A percentile compares a stretch with the other conserved stretches of the same genome.
These are phyloP conservation scores for Suillia variegata DNA, from an alignment of 2,888 invertebrate genomes.

Conservation along the genomic window DNA sequence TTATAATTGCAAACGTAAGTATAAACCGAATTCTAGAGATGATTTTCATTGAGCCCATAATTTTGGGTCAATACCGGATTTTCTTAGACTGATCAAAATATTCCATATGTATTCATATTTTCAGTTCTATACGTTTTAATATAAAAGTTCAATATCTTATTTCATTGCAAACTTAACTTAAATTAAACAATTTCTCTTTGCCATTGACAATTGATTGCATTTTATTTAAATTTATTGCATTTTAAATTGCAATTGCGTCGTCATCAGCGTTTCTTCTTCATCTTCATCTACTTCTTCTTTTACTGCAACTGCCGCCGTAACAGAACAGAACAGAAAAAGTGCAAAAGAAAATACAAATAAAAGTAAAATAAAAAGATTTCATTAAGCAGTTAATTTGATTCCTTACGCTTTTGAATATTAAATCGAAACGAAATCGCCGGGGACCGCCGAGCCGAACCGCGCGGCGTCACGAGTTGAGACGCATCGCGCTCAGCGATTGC, in stretches of 20 bases:
- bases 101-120: no score
- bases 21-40: no score
- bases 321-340: constrained; percentile 30
- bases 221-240: constrained; percentile 30
- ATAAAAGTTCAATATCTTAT: no score
- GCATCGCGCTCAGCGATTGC: neutral
- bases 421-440: constrained; percentile 21
- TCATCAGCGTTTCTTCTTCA: constrained; percentile 13
- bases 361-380: constrained; percentile 27
- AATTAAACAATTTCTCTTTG: neutral
- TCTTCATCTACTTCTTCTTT: neutral
- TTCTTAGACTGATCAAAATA: no score
- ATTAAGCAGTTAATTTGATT: constrained; percentile 39
- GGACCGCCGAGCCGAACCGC: neutral
- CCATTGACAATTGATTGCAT: constrained; percentile 14
- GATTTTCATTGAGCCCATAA: no score
- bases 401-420: constrained; percentile 30
- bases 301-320: constrained; percentile 22
- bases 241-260: constrained; percentile 28
- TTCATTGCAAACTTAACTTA: neutral
- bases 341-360: neutral
- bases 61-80: no score
- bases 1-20: no score
- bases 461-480: neutral
- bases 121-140: no score